Conservation (phyloP, 2,113 vertebrate genomes). For the Hirundichthys speculiger region DNA sequence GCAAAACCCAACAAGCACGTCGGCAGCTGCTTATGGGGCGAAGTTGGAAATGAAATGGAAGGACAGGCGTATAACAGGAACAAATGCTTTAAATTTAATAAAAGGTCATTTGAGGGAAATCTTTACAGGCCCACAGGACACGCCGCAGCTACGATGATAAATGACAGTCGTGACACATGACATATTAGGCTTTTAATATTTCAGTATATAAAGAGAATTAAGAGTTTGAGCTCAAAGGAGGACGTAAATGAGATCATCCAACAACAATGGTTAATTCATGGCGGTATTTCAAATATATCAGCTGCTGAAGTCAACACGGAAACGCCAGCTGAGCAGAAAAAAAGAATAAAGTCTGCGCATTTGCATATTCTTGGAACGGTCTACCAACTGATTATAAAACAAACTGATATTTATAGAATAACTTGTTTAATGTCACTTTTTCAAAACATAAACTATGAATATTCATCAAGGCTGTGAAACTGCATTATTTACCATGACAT, state of each 20-base stretch:
- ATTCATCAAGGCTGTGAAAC: slow-evolving; percentile 67
- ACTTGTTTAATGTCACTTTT: slow-evolving; percentile 53
- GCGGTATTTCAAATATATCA: slow-evolving; percentile 44
- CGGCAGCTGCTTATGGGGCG: slow-evolving; percentile 62
- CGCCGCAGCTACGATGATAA: slow-evolving; percentile 60
- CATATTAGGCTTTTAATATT: slow-evolving; percentile 80
- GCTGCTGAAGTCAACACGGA: slow-evolving; percentile 45
- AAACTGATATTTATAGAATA: slow-evolving; percentile 18
- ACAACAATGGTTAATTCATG: slow-evolving; percentile 76
- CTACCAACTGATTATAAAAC: slow-evolving; percentile 3
- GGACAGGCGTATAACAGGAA: slow-evolving; percentile 60
- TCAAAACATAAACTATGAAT: slow-evolving; percentile 64
- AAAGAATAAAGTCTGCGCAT: background rate
- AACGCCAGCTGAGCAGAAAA: slow-evolving; percentile 21
- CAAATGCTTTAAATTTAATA: slow-evolving; percentile 68
- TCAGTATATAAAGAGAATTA: slow-evolving; percentile 72
- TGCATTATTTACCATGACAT: slow-evolving; percentile 76
- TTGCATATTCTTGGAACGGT: background rate
- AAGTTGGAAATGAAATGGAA: slow-evolving; percentile 44
- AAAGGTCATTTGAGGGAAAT: slow-evolving; percentile 61
- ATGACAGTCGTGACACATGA: slow-evolving; percentile 69
- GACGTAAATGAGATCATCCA: slow-evolving; percentile 60
- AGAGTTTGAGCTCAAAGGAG: slow-evolving; percentile 62
- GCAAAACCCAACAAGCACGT: slow-evolving; percentile 40
- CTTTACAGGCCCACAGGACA: slow-evolving; percentile 59